These are phyloP conservation scores for Cepphus grylle DNA, from an alignment of 2,113 vertebrate genomes.

Conservation along the genomic window DNA sequence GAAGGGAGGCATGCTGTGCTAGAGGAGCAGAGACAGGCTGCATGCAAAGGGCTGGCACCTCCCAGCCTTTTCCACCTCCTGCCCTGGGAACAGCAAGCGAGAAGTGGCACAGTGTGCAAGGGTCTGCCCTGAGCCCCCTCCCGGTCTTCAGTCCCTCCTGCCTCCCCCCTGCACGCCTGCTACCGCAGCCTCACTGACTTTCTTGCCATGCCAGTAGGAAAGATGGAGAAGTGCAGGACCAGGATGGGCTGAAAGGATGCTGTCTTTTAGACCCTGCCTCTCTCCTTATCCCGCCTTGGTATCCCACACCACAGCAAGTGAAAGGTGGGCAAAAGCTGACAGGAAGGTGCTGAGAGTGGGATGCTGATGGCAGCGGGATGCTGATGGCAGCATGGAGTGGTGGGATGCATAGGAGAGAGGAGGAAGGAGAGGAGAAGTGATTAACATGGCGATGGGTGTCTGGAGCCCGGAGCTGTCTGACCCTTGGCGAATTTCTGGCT, in stretches of 20 bases:
- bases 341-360: background rate
- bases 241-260: background rate
- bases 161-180: background rate
- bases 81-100: background rate
- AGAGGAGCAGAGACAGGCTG: background rate
- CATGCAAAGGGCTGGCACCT: background rate
- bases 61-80: background rate
- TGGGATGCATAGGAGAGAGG: background rate
- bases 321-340: background rate
- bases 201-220: background rate
- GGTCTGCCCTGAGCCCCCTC: background rate
- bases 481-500: constrained; percentile 34
- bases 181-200: background rate
- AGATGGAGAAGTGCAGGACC: background rate
- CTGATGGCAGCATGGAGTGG: background rate
- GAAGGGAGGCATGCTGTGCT: background rate
- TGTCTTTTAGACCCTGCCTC: background rate
- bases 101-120: background rate
- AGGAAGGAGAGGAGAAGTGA: background rate
- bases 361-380: background rate
- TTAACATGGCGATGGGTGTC: background rate
- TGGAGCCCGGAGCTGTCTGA: constrained; percentile 38
- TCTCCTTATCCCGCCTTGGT: background rate
- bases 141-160: background rate
- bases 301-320: background rate